Evolutionary conservation across 1,140 invertebrate species (phyloP).

Genomic region (Drosophila ficusphila): DNA sequence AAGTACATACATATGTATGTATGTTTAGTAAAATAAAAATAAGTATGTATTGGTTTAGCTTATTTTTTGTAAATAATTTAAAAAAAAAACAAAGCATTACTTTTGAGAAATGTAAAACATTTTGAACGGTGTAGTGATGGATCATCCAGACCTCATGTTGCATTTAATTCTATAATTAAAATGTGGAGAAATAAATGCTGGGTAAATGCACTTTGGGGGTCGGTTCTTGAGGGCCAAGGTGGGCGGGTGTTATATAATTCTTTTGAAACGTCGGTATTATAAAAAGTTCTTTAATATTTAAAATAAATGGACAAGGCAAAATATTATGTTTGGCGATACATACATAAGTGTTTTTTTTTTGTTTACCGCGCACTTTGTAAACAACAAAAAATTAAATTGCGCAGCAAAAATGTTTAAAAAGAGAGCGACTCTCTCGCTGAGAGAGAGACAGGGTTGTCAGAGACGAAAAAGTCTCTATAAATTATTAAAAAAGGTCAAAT

Average conservation of each 20-base stretch:
- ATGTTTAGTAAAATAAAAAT: too few species aligned
- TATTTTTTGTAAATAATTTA: not conserved
- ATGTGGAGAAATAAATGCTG: constrained; percentile 1
- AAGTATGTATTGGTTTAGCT: not conserved
- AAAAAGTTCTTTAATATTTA: constrained; percentile 60
- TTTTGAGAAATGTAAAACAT: not conserved
- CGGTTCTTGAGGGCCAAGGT: constrained; percentile 8
- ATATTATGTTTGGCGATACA: constrained; percentile 67
- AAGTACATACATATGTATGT: too few species aligned
- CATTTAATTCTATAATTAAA: constrained; percentile 1
- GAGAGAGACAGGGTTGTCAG: constrained; percentile 4
- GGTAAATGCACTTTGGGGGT: constrained; percentile 35
- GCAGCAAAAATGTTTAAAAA: constrained; percentile 59
- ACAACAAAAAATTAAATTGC: constrained; percentile 77
- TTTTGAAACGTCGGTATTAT: constrained; percentile 49
- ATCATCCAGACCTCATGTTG: not conserved
- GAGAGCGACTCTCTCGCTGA: not conserved
- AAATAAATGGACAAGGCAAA: constrained; percentile 59
- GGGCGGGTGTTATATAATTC: constrained; percentile 38
- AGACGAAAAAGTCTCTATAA: not conserved
- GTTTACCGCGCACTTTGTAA: constrained; percentile 79
- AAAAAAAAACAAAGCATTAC: too few species aligned
- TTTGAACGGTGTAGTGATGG: not conserved
- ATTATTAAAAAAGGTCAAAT: not conserved
- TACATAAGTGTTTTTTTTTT: constrained; percentile 65